Conservation (phyloP, 2,113 vertebrate genomes). For the Mesitornis unicolor region DNA sequence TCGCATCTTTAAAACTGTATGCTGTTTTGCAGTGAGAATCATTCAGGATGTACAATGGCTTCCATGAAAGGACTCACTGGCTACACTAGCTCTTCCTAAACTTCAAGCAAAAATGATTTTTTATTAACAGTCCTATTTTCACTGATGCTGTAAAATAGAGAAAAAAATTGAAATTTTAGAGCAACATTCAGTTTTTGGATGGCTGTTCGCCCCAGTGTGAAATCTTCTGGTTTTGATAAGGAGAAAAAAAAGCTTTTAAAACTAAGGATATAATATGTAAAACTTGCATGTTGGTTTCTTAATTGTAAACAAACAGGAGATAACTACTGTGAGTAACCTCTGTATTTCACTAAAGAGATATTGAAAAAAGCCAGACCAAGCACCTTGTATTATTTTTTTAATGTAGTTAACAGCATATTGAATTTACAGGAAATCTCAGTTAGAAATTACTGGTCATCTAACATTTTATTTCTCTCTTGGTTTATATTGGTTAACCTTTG, state of each 20-base stretch:
- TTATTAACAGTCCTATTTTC: neutral
- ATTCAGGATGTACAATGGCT: neutral
- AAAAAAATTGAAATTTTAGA: neutral
- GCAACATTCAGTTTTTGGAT: neutral
- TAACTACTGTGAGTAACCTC: neutral
- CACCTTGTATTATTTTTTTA: neutral
- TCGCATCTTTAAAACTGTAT: neutral
- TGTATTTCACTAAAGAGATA: neutral
- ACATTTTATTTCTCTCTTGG: neutral
- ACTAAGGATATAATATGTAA: neutral
- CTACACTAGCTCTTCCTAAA: neutral
- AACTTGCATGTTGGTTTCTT: neutral
- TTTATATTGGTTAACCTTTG: neutral
- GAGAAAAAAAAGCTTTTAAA: neutral
- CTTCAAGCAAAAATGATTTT: neutral
- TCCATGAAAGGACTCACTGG: neutral
- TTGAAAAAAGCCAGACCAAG: neutral
- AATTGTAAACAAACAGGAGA: neutral
- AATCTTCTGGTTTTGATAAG: neutral
- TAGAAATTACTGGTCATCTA: neutral
- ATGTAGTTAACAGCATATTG: neutral
- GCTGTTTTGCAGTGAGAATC: neutral
- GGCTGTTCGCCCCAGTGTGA: neutral
- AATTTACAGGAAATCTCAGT: neutral
- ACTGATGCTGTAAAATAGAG: neutral